phyloP scores from a whole-genome alignment of 2,797 vertebrate species.

The Pseudochirops cupreus region DNA sequence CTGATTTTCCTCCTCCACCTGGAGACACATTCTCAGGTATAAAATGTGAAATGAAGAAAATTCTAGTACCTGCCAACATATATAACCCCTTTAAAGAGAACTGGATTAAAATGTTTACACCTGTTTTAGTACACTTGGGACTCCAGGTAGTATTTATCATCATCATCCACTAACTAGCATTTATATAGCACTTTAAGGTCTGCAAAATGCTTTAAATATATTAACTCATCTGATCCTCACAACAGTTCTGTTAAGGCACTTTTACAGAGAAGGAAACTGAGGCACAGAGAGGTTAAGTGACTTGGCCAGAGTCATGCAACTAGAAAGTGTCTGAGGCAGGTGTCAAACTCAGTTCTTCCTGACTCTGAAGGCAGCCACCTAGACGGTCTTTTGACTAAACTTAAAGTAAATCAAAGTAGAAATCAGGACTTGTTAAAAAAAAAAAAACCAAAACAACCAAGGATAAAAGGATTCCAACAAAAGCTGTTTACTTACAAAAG shows the following conservation, averaged over 20 bases:
- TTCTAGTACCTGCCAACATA: neutral
- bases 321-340: neutral
- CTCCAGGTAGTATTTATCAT: neutral
- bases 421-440: neutral
- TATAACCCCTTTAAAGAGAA: neutral
- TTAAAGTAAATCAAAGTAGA: neutral
- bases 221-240: neutral
- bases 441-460: neutral
- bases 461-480: neutral
- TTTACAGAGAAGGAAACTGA: neutral
- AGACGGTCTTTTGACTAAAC: neutral
- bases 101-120: neutral
- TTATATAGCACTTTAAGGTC: neutral
- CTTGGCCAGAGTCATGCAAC: neutral
- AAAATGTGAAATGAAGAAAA: neutral
- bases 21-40: neutral
- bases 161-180: neutral
- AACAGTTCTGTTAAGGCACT: neutral
- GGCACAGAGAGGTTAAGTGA: neutral
- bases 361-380: neutral
- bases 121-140: neutral
- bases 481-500: neutral
- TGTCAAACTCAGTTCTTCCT: neutral
- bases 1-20: neutral
- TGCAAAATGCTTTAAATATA: neutral